Percentiles rank a stretch among this genome's conserved stretches.
Conservation (phyloP, 2,797 vertebrate species). For the Potorous gilbertii region DNA sequence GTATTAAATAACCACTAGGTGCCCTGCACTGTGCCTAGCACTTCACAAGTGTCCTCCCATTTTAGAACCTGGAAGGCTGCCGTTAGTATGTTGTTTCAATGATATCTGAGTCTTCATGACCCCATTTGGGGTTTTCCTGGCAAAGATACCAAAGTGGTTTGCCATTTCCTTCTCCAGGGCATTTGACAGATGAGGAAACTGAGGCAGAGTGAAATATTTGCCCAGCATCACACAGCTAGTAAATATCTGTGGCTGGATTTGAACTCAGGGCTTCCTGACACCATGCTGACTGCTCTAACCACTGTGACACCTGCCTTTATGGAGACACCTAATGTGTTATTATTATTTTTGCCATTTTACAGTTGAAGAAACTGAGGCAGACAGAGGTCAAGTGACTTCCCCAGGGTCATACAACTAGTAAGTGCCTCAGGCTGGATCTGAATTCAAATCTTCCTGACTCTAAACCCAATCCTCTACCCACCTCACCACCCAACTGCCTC, state of each 20-base stretch:
- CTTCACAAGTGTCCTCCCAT: background rate
- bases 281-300: background rate
- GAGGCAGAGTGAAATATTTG: background rate
- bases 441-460: too few relatives aligned
- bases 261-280: background rate
- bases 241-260: background rate
- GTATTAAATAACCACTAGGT: background rate
- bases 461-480: too few relatives aligned
- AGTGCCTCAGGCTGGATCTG: too few relatives aligned
- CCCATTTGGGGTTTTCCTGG: background rate
- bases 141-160: background rate
- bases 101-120: background rate
- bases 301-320: background rate
- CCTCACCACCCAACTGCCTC: too few relatives aligned
- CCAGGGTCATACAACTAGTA: too few relatives aligned
- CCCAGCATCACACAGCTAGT: background rate
- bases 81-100: too few relatives aligned
- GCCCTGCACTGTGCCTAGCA: background rate
- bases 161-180: background rate
- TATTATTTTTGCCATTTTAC: background rate
- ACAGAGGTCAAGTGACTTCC: background rate
- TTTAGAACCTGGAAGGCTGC: background rate
- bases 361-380: background rate
- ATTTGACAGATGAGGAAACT: background rate
- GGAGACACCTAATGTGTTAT: background rate